Evolutionary conservation across 2,888 invertebrate species (phyloP), one percentile per base, ranked within the genome.

Genomic region (Ophioninae sp.): DNA sequence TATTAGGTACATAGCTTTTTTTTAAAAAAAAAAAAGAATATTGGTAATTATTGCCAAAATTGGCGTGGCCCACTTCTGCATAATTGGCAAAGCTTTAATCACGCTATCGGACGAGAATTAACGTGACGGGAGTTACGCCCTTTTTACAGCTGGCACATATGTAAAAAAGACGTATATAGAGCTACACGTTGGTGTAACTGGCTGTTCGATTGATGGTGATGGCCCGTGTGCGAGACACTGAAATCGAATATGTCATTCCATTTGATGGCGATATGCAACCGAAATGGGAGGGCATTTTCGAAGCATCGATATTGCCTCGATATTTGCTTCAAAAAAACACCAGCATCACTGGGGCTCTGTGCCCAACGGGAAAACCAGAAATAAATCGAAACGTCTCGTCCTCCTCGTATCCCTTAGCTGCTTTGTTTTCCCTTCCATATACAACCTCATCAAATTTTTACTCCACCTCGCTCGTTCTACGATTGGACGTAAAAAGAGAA

Each of bases 221-320:
- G 76, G 79, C 73, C 65, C 64, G 61, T 68, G 61, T 72, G 77
- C 76, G 79, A 84, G 80, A 82, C 74, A 79, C 79, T 82, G 84
- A 84, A 85, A 85, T 85, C 77, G 84, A 82, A 85, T 85, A 85
- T 85, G 83, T 83, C 82, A 82, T 82, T 85, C 82, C 73, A 83
- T 85, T 82, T 82, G 79, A 85, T 82, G 67, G 73, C 77, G 80
- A 65, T 44, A 44, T 69, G 78, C 76, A 68, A n/a, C 37, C 44
- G 64, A 78, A 64, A 64, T 23, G 41, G 69, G 44, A 41, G 30
- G 59, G 67, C 30, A 41, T 67, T 76, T 68, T 72, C 64, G 71
- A 58, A 77, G 51, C 51, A 65, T 59, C 80, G 80, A 78, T 78
- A 59, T 23, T 59, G 69, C 56, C 17, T 61, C 22, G 37, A 61